Conservation (phyloP, 2,888 invertebrate species). For the Hyposoter dolosus region DNA sequence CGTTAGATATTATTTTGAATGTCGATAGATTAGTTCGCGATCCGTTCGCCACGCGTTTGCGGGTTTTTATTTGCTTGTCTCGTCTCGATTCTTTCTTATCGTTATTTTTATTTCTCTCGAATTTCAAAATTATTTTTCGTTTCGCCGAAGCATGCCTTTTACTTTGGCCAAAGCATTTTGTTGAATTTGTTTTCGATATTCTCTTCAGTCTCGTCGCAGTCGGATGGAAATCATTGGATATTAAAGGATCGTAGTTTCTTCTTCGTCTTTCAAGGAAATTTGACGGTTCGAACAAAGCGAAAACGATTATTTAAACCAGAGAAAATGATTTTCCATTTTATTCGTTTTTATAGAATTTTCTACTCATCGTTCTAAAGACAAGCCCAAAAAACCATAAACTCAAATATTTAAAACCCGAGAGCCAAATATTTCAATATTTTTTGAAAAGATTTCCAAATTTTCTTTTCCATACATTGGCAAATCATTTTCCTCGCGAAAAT, state of each 20-base stretch:
- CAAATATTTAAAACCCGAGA: too few relatives aligned
- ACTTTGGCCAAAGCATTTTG: slow-evolving; percentile 76
- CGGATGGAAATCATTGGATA: slow-evolving; percentile 35
- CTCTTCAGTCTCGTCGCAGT: slow-evolving; percentile 23
- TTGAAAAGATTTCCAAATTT: background rate
- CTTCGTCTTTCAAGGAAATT: background rate
- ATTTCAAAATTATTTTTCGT: slow-evolving; percentile 68
- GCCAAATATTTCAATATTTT: background rate
- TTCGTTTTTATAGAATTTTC: background rate
- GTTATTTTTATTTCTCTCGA: slow-evolving; percentile 39
- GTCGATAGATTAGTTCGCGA: slow-evolving; percentile 37
- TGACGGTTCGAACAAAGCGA: background rate
- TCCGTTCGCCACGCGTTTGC: slow-evolving; percentile 11
- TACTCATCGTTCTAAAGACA: too few relatives aligned
- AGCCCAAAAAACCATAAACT: too few relatives aligned
- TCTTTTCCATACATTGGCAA: background rate
- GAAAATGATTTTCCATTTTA: background rate
- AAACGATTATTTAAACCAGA: background rate
- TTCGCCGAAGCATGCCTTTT: slow-evolving; percentile 78
- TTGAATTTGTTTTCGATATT: slow-evolving; percentile 74
- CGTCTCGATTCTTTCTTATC: background rate
- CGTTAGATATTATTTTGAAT: slow-evolving; percentile 32
- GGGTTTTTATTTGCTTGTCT: slow-evolving; percentile 46
- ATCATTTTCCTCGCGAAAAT: background rate
- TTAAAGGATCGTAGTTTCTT: slow-evolving; percentile 6